These are phyloP conservation scores for Probaryconus sp. DNA, from an alignment of 1,140 invertebrate species.

Conservation along the genomic window DNA sequence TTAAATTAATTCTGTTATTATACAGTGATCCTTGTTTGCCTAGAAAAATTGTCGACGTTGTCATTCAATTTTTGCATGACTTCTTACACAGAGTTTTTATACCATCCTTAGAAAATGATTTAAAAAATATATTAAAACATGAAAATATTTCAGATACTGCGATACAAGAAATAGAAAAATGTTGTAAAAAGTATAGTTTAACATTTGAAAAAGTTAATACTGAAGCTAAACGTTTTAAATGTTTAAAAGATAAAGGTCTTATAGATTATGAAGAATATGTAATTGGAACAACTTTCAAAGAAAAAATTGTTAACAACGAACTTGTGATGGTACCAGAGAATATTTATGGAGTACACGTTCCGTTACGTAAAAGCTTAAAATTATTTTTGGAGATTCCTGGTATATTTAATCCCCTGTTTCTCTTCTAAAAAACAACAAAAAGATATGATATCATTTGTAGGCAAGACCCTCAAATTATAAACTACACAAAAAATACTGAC, in stretches of 20 bases:
- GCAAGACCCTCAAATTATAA: too few relatives aligned
- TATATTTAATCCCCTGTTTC: constrained; percentile 10
- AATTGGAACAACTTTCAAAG: constrained; percentile 10
- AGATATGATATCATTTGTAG: too few relatives aligned
- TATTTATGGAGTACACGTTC: constrained; percentile 10
- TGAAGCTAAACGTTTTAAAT: constrained; percentile 14
- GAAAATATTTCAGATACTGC: not conserved
- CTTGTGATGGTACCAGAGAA: not conserved
- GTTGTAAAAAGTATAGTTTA: constrained; percentile 4
- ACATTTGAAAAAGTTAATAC: constrained; percentile 7
- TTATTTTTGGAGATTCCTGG: constrained; percentile 32
- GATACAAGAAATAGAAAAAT: not conserved
- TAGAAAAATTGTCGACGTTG: constrained; percentile 1
- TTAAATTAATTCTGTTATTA: too few relatives aligned
- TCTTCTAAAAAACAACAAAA: too few relatives aligned
- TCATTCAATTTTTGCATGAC: not conserved
- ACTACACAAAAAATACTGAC: too few relatives aligned
- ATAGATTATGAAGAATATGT: constrained; percentile 10
- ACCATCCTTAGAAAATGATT: constrained; percentile 13
- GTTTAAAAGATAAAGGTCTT: constrained; percentile 17
- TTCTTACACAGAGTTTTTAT: constrained; percentile 6
- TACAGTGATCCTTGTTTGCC: constrained; percentile 1
- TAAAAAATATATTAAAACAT: constrained; percentile 1
- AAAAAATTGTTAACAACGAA: constrained; percentile 2
- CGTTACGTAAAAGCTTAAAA: constrained; percentile 26